phyloP scores from a whole-genome alignment of 2,797 vertebrate species.

The Poecilia picta region DNA sequence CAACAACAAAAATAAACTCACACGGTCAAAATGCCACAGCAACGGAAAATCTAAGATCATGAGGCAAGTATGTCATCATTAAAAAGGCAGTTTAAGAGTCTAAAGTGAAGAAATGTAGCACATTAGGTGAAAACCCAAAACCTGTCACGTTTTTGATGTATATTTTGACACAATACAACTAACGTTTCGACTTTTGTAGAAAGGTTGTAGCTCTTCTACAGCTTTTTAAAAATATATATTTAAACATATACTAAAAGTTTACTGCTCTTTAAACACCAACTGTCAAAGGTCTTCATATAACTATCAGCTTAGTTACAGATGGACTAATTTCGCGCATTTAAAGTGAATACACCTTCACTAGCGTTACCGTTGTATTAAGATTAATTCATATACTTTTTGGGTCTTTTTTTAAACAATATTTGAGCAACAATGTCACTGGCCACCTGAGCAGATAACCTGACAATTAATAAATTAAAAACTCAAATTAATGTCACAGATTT shows the following conservation, averaged over 20 bases:
- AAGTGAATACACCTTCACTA: not conserved
- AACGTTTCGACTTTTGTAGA: too few relatives aligned
- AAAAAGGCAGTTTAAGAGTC: not conserved
- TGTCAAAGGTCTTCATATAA: not conserved
- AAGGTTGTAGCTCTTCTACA: not conserved
- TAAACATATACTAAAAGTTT: not conserved
- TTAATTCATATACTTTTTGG: not conserved
- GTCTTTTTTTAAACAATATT: not conserved
- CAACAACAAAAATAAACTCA: not conserved
- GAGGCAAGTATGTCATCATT: not conserved
- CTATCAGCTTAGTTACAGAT: not conserved
- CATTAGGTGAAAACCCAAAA: not conserved
- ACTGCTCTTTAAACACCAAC: not conserved
- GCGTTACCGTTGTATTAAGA: not conserved
- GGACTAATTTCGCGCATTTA: not conserved
- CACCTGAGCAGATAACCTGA: not conserved
- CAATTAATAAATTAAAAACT: not conserved
- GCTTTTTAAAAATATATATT: not conserved
- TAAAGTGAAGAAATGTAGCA: not conserved
- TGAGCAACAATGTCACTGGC: not conserved
- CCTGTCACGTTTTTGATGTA: not conserved
- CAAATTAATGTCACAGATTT: not conserved
- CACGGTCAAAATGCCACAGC: not conserved
- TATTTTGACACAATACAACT: too few relatives aligned
- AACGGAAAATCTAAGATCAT: not conserved